These are phyloP conservation scores for Drosophila sucinea DNA, from an alignment of 1,140 invertebrate genomes.

Conservation along the genomic window DNA sequence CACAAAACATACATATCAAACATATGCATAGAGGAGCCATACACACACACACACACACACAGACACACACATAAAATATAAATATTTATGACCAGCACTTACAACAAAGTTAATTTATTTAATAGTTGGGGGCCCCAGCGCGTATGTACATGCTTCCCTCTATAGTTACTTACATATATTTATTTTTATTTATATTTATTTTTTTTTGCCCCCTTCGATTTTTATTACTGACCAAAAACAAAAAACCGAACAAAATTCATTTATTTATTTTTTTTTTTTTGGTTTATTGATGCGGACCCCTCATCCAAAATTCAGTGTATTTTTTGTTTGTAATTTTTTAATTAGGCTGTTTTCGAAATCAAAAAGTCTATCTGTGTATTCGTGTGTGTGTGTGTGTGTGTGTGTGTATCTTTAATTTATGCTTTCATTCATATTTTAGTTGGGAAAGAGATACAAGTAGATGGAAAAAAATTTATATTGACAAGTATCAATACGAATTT, in stretches of 20 bases:
- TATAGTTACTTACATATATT: slow-evolving; percentile 1
- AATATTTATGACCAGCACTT: slow-evolving; percentile 81
- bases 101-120: slow-evolving; percentile 82
- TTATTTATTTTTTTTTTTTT: neutral
- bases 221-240: neutral
- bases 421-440: slow-evolving; percentile 5
- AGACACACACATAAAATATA: slow-evolving; percentile 42
- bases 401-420: slow-evolving; percentile 3
- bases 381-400: neutral
- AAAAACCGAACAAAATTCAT: neutral
- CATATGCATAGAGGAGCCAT: neutral
- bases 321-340: neutral
- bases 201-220: neutral
- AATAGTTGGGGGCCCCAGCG: slow-evolving; percentile 56
- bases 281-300: slow-evolving; percentile 1
- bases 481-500: neutral
- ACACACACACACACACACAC: neutral
- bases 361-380: neutral
- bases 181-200: neutral
- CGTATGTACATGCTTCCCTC: neutral
- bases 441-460: neutral
- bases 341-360: slow-evolving; percentile 4
- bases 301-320: neutral
- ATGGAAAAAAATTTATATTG: neutral
- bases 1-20: slow-evolving; percentile 36